Conservation (phyloP, 2,797 vertebrate genomes). For the Dicrostonyx torquatus region DNA sequence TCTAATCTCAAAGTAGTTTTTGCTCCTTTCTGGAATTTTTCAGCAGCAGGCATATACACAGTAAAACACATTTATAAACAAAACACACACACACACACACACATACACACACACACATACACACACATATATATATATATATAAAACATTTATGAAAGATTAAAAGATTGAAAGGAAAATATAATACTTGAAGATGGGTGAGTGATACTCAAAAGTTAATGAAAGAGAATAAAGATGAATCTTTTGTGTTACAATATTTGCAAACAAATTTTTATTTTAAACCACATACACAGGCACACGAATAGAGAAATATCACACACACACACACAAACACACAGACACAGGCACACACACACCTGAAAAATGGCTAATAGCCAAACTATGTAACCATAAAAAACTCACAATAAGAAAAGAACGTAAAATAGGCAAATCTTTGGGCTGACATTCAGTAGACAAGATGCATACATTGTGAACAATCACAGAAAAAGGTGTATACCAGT, state of each 20-base stretch:
- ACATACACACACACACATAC: too few species aligned
- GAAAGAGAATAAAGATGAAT: conserved; percentile 9
- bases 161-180: background rate
- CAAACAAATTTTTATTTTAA: conserved; percentile 2
- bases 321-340: background rate
- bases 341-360: background rate
- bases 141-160: background rate
- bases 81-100: too few species aligned
- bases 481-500: background rate
- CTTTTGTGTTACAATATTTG: background rate
- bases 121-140: background rate
- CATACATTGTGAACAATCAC: background rate
- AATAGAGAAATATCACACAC: background rate
- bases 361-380: background rate
- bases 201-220: background rate
- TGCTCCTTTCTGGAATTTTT: background rate
- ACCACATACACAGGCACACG: background rate
- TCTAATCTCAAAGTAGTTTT: background rate
- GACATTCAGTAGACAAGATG: conserved; percentile 17
- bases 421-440: background rate
- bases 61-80: background rate
- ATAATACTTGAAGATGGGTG: background rate
- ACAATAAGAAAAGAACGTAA: background rate
- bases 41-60: background rate
- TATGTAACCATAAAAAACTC: background rate